A percentile compares a stretch with the other conserved stretches of the same genome.
These are phyloP conservation scores for Drosophila prostipennis DNA, from an alignment of 2,888 invertebrate genomes.

Conservation along the genomic window DNA sequence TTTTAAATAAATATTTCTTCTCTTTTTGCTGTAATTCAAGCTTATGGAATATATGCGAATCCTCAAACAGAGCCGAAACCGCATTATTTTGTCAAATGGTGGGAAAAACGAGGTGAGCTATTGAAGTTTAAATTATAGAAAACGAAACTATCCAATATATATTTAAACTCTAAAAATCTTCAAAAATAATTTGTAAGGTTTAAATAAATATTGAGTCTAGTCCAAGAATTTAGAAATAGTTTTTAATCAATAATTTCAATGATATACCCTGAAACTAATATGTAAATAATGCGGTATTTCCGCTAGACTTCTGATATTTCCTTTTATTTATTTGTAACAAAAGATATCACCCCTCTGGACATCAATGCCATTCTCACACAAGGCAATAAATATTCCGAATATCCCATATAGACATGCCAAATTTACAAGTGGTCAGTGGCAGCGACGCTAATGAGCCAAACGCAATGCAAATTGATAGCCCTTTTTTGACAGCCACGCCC, in stretches of 20 bases:
- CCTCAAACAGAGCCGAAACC: slow-evolving; percentile 46
- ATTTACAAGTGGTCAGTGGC: slow-evolving; percentile 57
- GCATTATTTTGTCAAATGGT: slow-evolving; percentile 62
- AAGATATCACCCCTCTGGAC: slow-evolving; percentile 36
- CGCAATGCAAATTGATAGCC: slow-evolving; percentile 74
- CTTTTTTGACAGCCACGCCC: slow-evolving; percentile 38
- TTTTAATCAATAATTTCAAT: no score
- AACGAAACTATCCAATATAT: no score
- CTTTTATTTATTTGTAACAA: no score
- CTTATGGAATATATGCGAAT: slow-evolving; percentile 46
- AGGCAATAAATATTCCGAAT: slow-evolving; percentile 58
- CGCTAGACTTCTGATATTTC: no score
- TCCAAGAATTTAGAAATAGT: no score
- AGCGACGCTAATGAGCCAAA: slow-evolving; percentile 69
- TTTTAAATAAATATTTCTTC: slow-evolving; percentile 61
- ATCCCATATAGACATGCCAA: slow-evolving; percentile 49
- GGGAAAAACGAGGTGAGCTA: slow-evolving; percentile 15
- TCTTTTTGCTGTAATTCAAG: slow-evolving; percentile 59
- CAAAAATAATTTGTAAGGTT: no score
- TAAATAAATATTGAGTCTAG: no score
- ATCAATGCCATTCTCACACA: slow-evolving; percentile 3
- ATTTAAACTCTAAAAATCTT: no score
- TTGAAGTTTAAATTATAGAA: neutral
- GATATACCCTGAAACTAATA: no score
- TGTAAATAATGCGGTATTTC: no score